A percentile compares a stretch with the other conserved stretches of the same genome.
Evolutionary conservation across 2,113 vertebrate species (phyloP).

Genomic region (Jacana jacana): DNA sequence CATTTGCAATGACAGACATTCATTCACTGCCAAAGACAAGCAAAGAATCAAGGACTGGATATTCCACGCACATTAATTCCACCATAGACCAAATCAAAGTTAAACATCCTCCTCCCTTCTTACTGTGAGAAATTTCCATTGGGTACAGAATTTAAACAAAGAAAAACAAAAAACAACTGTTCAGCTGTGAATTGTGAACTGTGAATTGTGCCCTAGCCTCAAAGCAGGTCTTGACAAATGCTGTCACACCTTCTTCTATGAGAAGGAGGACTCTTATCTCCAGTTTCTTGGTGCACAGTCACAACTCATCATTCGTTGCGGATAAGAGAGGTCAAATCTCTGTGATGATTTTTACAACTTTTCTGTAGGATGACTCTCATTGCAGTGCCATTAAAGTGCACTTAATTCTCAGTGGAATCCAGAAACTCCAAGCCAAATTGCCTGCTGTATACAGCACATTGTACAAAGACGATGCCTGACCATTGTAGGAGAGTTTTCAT

Average conservation of each 20-base stretch:
- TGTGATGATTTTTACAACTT: neutral
- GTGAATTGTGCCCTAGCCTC: neutral
- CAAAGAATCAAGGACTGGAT: slow-evolving; percentile 30
- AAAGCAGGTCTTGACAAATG: neutral
- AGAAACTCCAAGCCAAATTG: neutral
- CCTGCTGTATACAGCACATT: neutral
- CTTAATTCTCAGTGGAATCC: neutral
- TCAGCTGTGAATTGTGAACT: neutral
- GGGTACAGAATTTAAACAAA: slow-evolving; percentile 36
- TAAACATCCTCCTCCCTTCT: slow-evolving; percentile 18
- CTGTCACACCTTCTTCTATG: neutral
- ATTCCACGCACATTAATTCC: slow-evolving; percentile 9
- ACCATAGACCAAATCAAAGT: slow-evolving; percentile 9
- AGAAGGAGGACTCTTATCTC: neutral
- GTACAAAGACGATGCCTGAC: neutral
- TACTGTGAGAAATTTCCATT: neutral
- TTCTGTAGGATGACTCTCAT: neutral
- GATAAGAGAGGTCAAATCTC: neutral
- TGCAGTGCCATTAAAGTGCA: neutral
- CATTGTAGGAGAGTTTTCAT: neutral
- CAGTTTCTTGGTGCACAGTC: neutral
- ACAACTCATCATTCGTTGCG: neutral
- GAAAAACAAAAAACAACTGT: neutral
- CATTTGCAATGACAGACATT: slow-evolving; percentile 54
- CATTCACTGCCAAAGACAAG: slow-evolving; percentile 63